These are phyloP conservation scores for Galerucella calmariensis DNA, from an alignment of 2,888 invertebrate species.

Conservation along the genomic window DNA sequence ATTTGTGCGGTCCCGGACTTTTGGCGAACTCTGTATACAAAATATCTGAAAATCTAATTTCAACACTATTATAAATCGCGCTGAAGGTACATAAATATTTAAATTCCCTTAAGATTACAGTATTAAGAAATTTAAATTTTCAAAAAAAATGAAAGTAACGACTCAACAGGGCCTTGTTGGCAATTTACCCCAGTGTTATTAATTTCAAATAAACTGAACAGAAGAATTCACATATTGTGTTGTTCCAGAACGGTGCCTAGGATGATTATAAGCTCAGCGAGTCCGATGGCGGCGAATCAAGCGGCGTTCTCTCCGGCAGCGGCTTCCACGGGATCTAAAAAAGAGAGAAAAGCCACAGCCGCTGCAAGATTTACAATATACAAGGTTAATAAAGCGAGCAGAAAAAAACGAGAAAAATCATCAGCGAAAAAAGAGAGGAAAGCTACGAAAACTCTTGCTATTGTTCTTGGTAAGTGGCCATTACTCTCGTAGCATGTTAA, in stretches of 20 bases:
- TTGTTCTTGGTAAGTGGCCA: conserved; percentile 89
- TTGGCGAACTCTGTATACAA: no score
- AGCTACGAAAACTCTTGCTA: conserved; percentile 98
- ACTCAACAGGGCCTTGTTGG: no score
- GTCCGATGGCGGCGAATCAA: conserved; percentile 9
- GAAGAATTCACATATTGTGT: conserved; percentile 16
- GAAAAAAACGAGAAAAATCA: conserved; percentile 94
- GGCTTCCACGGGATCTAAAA: conserved; percentile 72
- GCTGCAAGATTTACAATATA: conserved; percentile 89
- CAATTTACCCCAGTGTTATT: no score
- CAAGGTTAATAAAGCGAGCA: conserved; percentile 93
- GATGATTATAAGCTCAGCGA: conserved; percentile 62
- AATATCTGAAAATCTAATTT: no score
- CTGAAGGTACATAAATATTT: no score
- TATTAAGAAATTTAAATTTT: no score
- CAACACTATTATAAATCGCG: no score
- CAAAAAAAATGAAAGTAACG: no score
- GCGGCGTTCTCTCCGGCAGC: conserved; percentile 42
- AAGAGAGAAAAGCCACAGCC: conserved; percentile 77
- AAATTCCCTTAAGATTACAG: no score
- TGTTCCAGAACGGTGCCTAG: conserved; percentile 72
- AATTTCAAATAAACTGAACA: no score
- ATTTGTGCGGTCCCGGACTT: no score
- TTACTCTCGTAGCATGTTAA: background rate
- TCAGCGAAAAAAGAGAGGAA: conserved; percentile 95